Evolutionary conservation across 2,888 invertebrate species (phyloP).

Genomic region (Campoplex capitator): DNA sequence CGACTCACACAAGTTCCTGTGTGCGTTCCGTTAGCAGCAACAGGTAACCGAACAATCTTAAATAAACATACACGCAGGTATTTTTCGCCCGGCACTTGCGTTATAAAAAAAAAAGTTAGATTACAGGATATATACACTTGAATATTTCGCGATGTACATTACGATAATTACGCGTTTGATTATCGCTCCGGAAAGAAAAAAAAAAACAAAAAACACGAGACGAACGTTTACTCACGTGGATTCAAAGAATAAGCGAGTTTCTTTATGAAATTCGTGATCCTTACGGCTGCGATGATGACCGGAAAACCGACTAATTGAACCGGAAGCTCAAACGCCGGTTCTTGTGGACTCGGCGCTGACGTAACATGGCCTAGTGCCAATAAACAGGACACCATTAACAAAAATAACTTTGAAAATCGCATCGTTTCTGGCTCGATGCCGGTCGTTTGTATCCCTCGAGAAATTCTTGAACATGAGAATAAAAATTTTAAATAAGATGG

Average conservation of each 20-base stretch:
- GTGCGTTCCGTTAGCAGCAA: constrained; percentile 18
- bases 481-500: neutral
- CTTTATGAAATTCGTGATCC: constrained; percentile 92
- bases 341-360: constrained; percentile 83
- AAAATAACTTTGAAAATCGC: constrained; percentile 76
- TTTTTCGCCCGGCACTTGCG: neutral
- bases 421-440: constrained; percentile 72
- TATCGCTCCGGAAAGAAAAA: constrained; percentile 43
- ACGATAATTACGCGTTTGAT: constrained; percentile 45
- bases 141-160: constrained; percentile 1
- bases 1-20: neutral
- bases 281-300: constrained; percentile 91
- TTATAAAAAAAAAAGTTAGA: constrained; percentile 1
- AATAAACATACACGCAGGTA: constrained; percentile 37
- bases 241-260: constrained; percentile 92
- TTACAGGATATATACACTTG: neutral
- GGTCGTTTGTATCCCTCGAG: neutral
- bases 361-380: constrained; percentile 76
- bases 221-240: constrained; percentile 88
- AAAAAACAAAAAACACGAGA: neutral
- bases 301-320: constrained; percentile 95
- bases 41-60: constrained; percentile 35
- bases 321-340: constrained; percentile 90
- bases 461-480: constrained; percentile 14
- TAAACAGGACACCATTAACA: constrained; percentile 76